Evolutionary conservation across 1,140 invertebrate genomes (phyloP), one percentile per base, ranked within the genome.

Genomic region (Amphibalanus amphitrite): DNA sequence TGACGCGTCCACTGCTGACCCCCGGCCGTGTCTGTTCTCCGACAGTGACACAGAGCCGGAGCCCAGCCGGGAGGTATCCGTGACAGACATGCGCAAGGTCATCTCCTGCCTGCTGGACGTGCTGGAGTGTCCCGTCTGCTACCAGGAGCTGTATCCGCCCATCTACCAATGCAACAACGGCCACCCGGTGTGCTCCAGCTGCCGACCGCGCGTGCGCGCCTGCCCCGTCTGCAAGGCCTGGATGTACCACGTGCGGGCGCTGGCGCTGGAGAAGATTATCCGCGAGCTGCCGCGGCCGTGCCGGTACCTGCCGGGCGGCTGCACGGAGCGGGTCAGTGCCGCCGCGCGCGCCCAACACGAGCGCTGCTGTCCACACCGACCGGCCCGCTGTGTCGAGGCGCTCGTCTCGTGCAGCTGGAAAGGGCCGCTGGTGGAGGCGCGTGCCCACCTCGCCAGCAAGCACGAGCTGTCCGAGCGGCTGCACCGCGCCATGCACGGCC

Each of bases 121-220:
- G 25, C 28, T 83, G 65, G 80, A 82, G 77, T 83, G 82, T 73
- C 82, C 82, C 64, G 80, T 83, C 33, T 82, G 82, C 73, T 81
- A 82, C 73, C 81, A 82, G 71, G 79, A 82, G 69, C 80, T 80
- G 40, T 71, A 77, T 3, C 80, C 79, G 26, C 79, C 80, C 67
- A 81, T 82, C 71, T 81, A 80, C 74, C 81, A 82, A 76, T 83
- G 82, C 74, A 79, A 81, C 74, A 79, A 82, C 71, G 82, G 82
- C 0, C 82, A 83, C 71, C 79, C 81, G 78, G 79, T 82, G 20
- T 83, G 82, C 76, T 79, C 79, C 0, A 75, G 78, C 8, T 83
- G 82, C 73, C 81, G 81, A 73, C 77, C 77, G 73, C 78, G 79
- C 25, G 78, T 82, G 67, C 78, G 78, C 71, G 77, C 78, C 70